Evolutionary conservation across 2,888 invertebrate species (phyloP).

Genomic region (Drosophila barbarae): DNA sequence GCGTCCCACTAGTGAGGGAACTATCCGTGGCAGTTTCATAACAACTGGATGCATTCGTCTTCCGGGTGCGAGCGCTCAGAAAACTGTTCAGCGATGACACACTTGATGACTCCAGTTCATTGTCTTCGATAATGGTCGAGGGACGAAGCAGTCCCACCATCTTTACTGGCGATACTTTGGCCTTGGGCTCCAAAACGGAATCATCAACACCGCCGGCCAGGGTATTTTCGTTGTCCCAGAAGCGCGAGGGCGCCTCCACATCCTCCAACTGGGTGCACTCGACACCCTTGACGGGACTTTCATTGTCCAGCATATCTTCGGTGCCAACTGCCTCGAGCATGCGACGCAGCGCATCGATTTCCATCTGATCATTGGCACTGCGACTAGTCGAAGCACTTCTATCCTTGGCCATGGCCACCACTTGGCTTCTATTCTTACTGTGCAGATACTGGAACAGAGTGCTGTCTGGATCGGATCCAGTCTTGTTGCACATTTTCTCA

Average conservation of each 20-base stretch:
- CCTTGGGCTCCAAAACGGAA: conserved; percentile 17
- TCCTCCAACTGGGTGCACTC: conserved; percentile 77
- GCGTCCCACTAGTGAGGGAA: conserved; percentile 45
- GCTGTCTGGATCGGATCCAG: conserved; percentile 77
- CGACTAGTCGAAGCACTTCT: conserved; percentile 29
- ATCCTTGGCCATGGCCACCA: conserved; percentile 57
- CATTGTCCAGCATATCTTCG: conserved; percentile 51
- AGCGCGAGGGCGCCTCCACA: conserved; percentile 76
- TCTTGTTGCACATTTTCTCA: conserved; percentile 78
- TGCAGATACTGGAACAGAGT: conserved; percentile 76
- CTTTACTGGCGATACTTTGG: conserved; percentile 77
- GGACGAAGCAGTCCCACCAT: conserved; percentile 78
- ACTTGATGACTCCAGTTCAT: conserved; percentile 55
- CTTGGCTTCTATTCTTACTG: conserved; percentile 62
- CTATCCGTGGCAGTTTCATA: conserved; percentile 76
- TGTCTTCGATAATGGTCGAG: conserved; percentile 78
- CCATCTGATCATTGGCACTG: conserved; percentile 39
- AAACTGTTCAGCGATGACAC: conserved; percentile 65
- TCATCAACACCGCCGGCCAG: conserved; percentile 50
- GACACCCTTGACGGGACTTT: conserved; percentile 59
- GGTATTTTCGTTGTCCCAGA: conserved; percentile 76
- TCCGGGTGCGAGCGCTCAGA: conserved; percentile 60
- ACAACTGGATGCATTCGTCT: conserved; percentile 61
- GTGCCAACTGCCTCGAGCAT: conserved; percentile 63
- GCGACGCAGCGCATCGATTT: conserved; percentile 66